Percentiles rank a stretch among this genome's conserved stretches.
phyloP scores from a whole-genome alignment of 2,797 vertebrate genomes.

The Austrolebias charrua region DNA sequence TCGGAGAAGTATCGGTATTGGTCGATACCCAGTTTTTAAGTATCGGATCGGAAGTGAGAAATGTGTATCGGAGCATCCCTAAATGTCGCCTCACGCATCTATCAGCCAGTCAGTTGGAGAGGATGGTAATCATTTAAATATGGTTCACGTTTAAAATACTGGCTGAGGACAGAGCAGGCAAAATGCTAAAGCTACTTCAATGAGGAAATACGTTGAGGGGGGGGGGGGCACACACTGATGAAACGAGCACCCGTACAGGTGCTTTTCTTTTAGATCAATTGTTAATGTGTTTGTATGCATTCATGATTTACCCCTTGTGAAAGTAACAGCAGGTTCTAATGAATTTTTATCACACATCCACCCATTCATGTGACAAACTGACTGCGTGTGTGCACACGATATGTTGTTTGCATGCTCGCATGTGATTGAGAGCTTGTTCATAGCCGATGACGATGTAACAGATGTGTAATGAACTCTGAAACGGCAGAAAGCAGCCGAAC shows the following conservation, averaged over 20 bases:
- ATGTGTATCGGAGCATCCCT: too few species aligned
- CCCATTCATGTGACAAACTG: too few species aligned
- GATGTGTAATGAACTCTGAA: constrained; percentile 39
- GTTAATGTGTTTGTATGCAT: constrained; percentile 25
- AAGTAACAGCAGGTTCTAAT: constrained; percentile 55
- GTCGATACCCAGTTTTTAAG: too few species aligned
- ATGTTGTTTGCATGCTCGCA: constrained; percentile 27
- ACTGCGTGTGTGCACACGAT: constrained; percentile 26
- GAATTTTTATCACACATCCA: too few species aligned
- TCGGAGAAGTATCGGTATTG: too few species aligned
- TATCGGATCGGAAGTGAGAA: too few species aligned
- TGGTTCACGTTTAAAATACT: constrained; percentile 77
- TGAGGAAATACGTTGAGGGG: constrained; percentile 62
- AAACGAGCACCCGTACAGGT: constrained; percentile 38
- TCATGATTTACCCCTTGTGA: constrained; percentile 53
- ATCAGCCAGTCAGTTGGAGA: constrained; percentile 50
- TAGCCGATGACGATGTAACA: constrained; percentile 41
- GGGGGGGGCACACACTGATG: constrained; percentile 62
- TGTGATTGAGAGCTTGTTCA: constrained; percentile 33
- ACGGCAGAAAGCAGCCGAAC: constrained; percentile 24
- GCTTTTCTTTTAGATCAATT: constrained; percentile 46
- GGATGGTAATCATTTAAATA: constrained; percentile 78
- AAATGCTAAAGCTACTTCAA: constrained; percentile 78
- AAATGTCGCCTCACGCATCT: constrained; percentile 63
- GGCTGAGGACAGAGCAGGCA: constrained; percentile 75